A percentile compares a stretch with the other conserved stretches of the same genome.
Conservation (phyloP, 2,888 invertebrate genomes). For the Drosophila rellima region DNA sequence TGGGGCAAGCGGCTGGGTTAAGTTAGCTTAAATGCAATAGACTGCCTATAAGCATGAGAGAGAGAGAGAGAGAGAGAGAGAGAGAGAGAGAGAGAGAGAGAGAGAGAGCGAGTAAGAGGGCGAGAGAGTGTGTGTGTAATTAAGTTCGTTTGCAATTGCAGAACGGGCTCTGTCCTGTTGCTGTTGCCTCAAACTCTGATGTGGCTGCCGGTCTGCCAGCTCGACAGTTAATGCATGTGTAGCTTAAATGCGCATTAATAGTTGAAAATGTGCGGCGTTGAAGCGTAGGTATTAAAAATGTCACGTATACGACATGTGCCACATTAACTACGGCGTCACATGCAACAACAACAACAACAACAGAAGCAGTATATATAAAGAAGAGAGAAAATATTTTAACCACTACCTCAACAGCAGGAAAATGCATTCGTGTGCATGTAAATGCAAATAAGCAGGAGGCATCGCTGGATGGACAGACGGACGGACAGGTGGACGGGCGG, state of each 20-base stretch:
- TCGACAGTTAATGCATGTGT: constrained; percentile 73
- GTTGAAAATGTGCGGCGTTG: constrained; percentile 80
- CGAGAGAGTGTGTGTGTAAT: constrained; percentile 51
- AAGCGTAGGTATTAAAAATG: constrained; percentile 79
- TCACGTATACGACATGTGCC: constrained; percentile 80
- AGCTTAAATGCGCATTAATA: constrained; percentile 80
- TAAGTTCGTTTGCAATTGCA: constrained; percentile 65
- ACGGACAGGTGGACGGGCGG: constrained; percentile 5
- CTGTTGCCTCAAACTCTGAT: constrained; percentile 23
- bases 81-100: constrained; percentile 6
- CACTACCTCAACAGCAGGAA: constrained; percentile 46
- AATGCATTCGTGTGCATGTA: constrained; percentile 70
- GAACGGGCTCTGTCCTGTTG: constrained; percentile 32
- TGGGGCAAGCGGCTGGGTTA: constrained; percentile 18
- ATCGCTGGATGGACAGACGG: constrained; percentile 17
- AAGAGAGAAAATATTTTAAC: constrained; percentile 23
- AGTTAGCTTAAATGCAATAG: constrained; percentile 36
- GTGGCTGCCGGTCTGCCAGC: constrained; percentile 12
- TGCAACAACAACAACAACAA: constrained; percentile 56
- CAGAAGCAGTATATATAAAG: constrained; percentile 14
- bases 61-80: constrained; percentile 9
- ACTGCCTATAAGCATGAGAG: constrained; percentile 23
- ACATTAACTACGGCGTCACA: constrained; percentile 74
- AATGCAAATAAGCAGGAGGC: constrained; percentile 56
- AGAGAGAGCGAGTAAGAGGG: constrained; percentile 7